Evolutionary conservation across 2,797 vertebrate species (phyloP).

Genomic region (Acanthurus lineatus): DNA sequence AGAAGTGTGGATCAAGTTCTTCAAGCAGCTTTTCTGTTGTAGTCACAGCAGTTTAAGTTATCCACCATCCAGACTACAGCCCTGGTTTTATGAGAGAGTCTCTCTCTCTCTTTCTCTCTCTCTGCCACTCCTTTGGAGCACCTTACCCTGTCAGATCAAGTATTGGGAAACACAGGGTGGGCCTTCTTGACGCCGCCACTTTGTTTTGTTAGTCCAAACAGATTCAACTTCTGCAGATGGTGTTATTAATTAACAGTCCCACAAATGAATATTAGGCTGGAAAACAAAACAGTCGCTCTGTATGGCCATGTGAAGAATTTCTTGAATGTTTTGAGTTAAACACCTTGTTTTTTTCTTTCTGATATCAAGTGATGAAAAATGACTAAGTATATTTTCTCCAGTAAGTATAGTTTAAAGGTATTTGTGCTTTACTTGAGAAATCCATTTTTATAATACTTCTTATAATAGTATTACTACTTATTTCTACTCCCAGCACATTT

Average conservation of each 20-base stretch:
- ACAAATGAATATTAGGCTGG: background rate
- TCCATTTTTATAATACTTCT: background rate
- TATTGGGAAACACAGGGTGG: constrained; percentile 69
- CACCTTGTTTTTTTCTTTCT: too few species aligned
- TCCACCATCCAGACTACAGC: constrained; percentile 46
- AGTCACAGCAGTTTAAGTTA: background rate
- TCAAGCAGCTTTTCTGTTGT: background rate
- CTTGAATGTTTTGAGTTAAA: background rate
- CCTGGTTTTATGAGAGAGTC: constrained; percentile 43
- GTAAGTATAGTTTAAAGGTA: background rate
- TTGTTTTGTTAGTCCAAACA: constrained; percentile 60
- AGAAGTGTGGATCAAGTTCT: constrained; percentile 4
- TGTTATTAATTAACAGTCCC: too few species aligned
- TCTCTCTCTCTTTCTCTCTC: constrained; percentile 12
- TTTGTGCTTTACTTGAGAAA: background rate
- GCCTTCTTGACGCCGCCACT: constrained; percentile 41
- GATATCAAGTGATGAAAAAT: background rate
- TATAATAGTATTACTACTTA: background rate
- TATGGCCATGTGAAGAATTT: background rate
- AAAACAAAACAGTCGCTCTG: background rate
- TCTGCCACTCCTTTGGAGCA: constrained; percentile 77
- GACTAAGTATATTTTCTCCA: background rate
- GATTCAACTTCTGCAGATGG: constrained; percentile 3
- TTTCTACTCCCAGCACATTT: background rate
- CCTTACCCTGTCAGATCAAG: constrained; percentile 60